Evolutionary conservation across 2,888 invertebrate species (phyloP).

Genomic region (Bhutanitis thaidina): DNA sequence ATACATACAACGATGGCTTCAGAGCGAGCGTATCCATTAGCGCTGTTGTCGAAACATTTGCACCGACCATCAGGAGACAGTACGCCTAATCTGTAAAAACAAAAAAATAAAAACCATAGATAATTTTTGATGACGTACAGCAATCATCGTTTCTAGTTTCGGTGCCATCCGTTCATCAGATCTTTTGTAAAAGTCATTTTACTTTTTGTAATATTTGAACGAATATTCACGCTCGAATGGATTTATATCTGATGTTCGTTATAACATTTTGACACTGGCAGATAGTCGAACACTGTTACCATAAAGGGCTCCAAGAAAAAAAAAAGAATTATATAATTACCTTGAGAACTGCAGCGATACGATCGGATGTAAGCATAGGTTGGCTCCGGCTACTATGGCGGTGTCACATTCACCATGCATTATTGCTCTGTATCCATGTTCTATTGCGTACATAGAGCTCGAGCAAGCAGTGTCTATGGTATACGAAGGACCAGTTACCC

Average conservation of each 20-base stretch:
- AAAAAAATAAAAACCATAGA: background rate
- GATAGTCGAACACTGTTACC: no score
- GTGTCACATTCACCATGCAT: slow-evolving; percentile 23
- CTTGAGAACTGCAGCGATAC: slow-evolving; percentile 10
- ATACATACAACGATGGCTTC: slow-evolving; percentile 1
- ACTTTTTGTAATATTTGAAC: no score
- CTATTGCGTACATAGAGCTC: slow-evolving; percentile 23
- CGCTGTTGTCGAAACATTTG: slow-evolving; percentile 15
- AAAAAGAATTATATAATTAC: background rate
- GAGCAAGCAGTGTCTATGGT: slow-evolving; percentile 26
- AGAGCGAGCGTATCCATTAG: slow-evolving; percentile 14
- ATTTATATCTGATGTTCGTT: no score
- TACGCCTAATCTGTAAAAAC: background rate
- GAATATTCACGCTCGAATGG: no score
- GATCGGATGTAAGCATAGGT: slow-evolving; percentile 68
- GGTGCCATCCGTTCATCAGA: no score
- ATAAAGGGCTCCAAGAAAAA: no score
- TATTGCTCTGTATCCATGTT: slow-evolving; percentile 24
- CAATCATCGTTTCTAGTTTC: no score
- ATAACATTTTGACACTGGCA: no score
- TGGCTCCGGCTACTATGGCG: slow-evolving; percentile 78
- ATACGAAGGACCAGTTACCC: slow-evolving; percentile 24
- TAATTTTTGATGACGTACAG: no score
- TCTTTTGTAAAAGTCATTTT: no score
- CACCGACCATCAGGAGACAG: slow-evolving; percentile 2